A percentile compares a stretch with the other conserved stretches of the same genome.
phyloP scores from a whole-genome alignment of 1,140 invertebrate genomes.

The Drosophila lowei region DNA sequence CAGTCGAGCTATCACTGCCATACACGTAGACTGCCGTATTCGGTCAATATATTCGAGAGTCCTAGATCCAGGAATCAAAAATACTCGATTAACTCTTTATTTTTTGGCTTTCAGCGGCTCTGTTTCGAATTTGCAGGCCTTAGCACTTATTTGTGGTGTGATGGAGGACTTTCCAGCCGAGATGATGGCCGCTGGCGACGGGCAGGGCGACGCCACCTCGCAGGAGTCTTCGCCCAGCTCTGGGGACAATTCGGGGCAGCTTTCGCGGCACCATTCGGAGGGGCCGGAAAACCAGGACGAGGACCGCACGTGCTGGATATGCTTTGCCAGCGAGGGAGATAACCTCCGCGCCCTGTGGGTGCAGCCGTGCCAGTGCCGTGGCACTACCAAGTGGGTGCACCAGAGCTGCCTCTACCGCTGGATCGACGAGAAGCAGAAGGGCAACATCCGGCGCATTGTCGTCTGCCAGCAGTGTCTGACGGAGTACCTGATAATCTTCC shows the following conservation, averaged over 20 bases:
- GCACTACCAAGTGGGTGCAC: conserved; percentile 97
- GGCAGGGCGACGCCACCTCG: too few relatives aligned
- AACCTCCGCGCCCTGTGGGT: conserved; percentile 95
- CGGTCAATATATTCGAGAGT: too few relatives aligned
- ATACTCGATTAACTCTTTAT: too few relatives aligned
- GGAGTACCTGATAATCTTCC: conserved; percentile 97
- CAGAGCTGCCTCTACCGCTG: conserved; percentile 97
- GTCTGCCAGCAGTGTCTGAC: conserved; percentile 97
- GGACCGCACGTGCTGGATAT: conserved; percentile 94
- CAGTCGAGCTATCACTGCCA: too few relatives aligned
- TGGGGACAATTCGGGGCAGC: background rate
- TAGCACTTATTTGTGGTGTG: too few relatives aligned
- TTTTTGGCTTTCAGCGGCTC: too few relatives aligned
- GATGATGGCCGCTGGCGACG: too few relatives aligned
- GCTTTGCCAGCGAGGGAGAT: conserved; percentile 97
- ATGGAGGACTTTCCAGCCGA: too few relatives aligned
- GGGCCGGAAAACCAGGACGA: background rate
- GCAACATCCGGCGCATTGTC: conserved; percentile 92
- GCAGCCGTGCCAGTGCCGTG: conserved; percentile 97
- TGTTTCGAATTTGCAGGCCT: too few relatives aligned
- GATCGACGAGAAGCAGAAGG: conserved; percentile 98
- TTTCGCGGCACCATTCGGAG: background rate
- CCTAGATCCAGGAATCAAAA: too few relatives aligned
- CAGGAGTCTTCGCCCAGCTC: too few relatives aligned
- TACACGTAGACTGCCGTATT: too few relatives aligned